Evolutionary conservation across 2,113 vertebrate species (phyloP), one percentile per base, ranked within the genome.

Genomic region (Mustela lutreola): DNA sequence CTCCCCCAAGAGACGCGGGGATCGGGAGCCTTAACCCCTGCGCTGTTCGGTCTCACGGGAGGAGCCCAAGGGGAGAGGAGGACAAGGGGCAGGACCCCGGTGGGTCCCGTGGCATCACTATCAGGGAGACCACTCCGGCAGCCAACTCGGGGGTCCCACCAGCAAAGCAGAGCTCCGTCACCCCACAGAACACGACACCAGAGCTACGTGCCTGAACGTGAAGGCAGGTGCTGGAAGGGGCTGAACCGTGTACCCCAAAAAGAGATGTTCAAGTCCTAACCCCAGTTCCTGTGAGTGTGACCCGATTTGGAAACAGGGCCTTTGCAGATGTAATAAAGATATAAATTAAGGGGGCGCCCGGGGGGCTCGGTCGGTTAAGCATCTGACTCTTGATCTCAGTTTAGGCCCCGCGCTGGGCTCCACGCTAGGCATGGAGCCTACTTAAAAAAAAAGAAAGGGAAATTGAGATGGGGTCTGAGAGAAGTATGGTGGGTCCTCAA

Each of bases 201-300:
- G 60, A 15, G 14, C 31, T 3, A 4, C 3, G 0, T 0, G 2
- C 26, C 0, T 4, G 0, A 45, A 26, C 0, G 1, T 1, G 21
- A 11, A 7, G 73, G 31, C 14, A 5, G 67, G 24, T 24, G 19
- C 71, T 36, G 14, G 0, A 1, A 24, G 1, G 45, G 39, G 14
- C 12, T 12, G 42, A 50, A 33, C 31, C 5, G 21, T 26, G 56
- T 19, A 26, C 45, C 18, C 42, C n/a, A 0, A 11, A 53, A 18
- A 26, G 19, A 58, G 1, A 18, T 0, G 0, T 1, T 11, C 56
- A 16, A 19, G 45, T 10, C 78, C 33, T 11, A 4, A 33, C 3
- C 24, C 48, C 1, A 0, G 60, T 5, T 4, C 48, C 60, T 9
- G 21, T 8, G 48, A 28, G 11, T 7, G 0, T 6, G 48, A 18